These are phyloP conservation scores for human (Homo sapiens) DNA, from an alignment of 2,113 vertebrate genomes.

Conservation along the genomic window DNA sequence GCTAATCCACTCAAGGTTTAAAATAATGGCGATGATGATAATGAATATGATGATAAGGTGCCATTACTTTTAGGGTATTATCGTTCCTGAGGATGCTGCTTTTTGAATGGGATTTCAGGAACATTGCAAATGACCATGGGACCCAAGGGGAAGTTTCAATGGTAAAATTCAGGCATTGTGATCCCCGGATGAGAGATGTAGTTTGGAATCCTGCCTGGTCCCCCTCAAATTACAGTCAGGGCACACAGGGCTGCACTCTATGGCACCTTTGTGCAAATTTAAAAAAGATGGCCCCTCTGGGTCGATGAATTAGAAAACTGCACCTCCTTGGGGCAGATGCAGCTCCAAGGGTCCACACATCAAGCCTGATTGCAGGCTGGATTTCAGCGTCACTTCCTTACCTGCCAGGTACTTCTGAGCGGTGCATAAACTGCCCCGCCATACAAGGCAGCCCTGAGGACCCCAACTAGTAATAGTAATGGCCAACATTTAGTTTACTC, in stretches of 20 bases:
- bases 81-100: background rate
- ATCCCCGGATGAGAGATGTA: background rate
- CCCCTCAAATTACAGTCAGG: background rate
- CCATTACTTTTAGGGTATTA: background rate
- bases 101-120: slow-evolving; percentile 41
- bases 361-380: background rate
- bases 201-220: background rate
- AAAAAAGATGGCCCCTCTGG: background rate
- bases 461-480: background rate
- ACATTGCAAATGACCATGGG: background rate
- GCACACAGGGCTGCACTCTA: background rate
- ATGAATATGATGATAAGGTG: background rate
- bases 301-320: background rate
- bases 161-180: background rate
- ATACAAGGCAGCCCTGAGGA: background rate
- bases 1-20: background rate
- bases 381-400: background rate
- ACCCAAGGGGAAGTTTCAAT: background rate
- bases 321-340: background rate
- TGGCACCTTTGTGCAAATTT: background rate
- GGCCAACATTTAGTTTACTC: background rate
- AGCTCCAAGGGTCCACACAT: background rate
- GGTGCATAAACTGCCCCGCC: background rate
- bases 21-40: background rate
- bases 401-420: background rate